Evolutionary conservation across 2,113 vertebrate genomes (phyloP), one percentile per base, ranked within the genome.

Genomic region (Theropithecus gelada): DNA sequence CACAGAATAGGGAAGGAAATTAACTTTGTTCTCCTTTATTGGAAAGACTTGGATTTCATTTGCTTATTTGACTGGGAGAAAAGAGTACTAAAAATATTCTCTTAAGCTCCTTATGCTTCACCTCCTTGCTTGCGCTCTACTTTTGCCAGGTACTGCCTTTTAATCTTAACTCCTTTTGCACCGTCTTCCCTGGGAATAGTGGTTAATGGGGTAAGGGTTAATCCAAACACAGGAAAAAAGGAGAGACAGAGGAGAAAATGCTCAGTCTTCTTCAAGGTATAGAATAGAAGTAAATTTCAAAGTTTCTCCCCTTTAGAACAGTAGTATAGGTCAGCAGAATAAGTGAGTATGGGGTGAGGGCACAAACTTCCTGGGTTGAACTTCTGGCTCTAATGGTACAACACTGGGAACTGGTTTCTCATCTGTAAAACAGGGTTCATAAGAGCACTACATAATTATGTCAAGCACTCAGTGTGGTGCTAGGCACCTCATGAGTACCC

Each of bases 11-110:
- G 48, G 68, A 84, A 81, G 68, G 81, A 94, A 96, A 95, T 85
- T 84, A 90, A 87, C 75, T 95, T 92, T 22, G 76, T 88, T 90
- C 43, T 96, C 16, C 57, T 85, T 88, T 88, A 86, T 90, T 94
- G 18, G 50, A 86, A 88, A 85, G 32, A 95, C 45, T 93, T 78
- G 64, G 50, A 52, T 88, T 94, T 72, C 61, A 81, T 92, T 89
- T 90, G 52, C 84, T 96, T 93, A 48, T 80, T 50, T 94, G 81
- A 97, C 64, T 94, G 79, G 48, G 30, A 93, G 61, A 80, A 94
- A 93, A 76, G 64, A 35, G 25, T 7, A 2, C 86, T 83, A 79
- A 87, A 90, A 94, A 66, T 84, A 79, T 50, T 57, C 23, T 38
- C 43, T n/a, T 72, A 55, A 40, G 6, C 45, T 68, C 52, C 7